Conservation (phyloP, 2,888 invertebrate genomes). For the Epistrophe grossulariae region DNA sequence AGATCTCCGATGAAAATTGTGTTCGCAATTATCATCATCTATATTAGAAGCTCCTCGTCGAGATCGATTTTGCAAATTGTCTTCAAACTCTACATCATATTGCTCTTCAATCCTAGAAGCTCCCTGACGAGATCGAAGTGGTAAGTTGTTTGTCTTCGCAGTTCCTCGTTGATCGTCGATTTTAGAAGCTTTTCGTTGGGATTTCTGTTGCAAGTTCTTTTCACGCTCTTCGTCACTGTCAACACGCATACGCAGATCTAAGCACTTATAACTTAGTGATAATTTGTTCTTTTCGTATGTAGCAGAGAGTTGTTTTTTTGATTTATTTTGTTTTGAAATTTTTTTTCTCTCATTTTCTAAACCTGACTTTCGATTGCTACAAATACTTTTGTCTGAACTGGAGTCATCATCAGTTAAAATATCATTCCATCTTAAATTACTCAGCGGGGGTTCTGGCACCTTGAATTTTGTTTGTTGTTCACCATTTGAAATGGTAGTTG, state of each 20-base stretch:
- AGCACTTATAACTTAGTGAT: constrained; percentile 4
- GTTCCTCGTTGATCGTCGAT: not conserved
- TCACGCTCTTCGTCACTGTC: not conserved
- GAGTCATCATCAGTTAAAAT: constrained; percentile 18
- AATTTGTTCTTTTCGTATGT: not conserved
- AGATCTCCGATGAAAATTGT: not conserved
- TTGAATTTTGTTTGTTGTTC: not conserved
- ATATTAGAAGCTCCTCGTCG: not conserved
- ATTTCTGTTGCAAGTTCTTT: not conserved
- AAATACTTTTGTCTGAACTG: not conserved
- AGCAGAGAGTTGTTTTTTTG: not conserved
- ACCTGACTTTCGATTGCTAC: not conserved
- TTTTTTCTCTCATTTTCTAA: not conserved
- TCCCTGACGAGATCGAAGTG: not conserved
- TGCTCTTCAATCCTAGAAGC: not conserved
- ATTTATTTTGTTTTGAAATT: not conserved
- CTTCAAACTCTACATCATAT: not conserved
- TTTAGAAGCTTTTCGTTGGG: not conserved
- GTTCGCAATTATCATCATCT: too few species aligned
- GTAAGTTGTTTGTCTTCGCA: not conserved
- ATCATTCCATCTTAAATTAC: constrained; percentile 8
- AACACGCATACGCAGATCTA: constrained; percentile 1
- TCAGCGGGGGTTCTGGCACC: not conserved
- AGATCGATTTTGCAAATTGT: not conserved
- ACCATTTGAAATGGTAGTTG: constrained; percentile 1